A percentile compares a stretch with the other conserved stretches of the same genome.
Evolutionary conservation across 2,888 invertebrate species (phyloP).

Genomic region (Drosophila silvestris): DNA sequence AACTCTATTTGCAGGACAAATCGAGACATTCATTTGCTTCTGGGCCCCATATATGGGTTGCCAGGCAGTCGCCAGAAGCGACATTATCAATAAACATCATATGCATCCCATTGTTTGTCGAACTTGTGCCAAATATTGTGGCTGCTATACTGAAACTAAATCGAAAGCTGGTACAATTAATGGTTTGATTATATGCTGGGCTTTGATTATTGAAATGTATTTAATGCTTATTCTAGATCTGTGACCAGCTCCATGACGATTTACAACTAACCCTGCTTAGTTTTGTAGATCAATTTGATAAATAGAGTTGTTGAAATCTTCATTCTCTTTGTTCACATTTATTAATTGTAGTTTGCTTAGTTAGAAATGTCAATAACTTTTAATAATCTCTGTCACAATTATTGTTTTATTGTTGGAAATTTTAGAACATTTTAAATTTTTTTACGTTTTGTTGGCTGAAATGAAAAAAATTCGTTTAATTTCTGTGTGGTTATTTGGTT

Average conservation of each 20-base stretch:
- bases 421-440: rapidly evolving
- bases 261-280: not conserved
- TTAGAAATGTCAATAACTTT: not conserved
- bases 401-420: not conserved
- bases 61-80: conserved; percentile 7
- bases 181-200: not conserved
- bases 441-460: not conserved
- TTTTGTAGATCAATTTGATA: not conserved
- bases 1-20: conserved; percentile 6
- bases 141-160: not conserved
- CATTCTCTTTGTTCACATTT: not conserved
- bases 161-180: not conserved
- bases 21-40: conserved; percentile 42
- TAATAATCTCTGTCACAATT: too few relatives aligned
- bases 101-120: conserved; percentile 19
- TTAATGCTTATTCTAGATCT: not conserved
- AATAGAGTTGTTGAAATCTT: not conserved
- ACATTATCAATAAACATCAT: conserved; percentile 12
- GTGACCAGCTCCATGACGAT: not conserved
- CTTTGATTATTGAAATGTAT: not conserved
- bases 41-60: conserved; percentile 41
- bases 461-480: not conserved
- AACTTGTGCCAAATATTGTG: conserved; percentile 33
- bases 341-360: not conserved
- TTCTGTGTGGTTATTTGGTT: not conserved